These are phyloP conservation scores for Crioceris asparagi DNA, from an alignment of 2,888 invertebrate species.

Conservation along the genomic window DNA sequence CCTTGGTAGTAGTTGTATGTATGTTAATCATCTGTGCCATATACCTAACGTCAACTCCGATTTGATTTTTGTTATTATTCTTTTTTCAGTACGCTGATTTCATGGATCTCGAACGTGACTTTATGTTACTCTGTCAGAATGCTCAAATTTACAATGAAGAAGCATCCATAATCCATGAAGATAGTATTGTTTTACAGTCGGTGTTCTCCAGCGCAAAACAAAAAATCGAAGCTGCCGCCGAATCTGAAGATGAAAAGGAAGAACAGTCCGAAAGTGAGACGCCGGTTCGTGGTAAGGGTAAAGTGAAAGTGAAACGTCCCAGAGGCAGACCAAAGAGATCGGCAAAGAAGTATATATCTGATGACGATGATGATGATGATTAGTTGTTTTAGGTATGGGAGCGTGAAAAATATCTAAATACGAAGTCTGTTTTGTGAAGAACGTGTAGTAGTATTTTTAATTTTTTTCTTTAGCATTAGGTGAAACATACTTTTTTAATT, in stretches of 20 bases:
- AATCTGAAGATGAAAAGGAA: constrained; percentile 40
- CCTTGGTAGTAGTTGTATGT: too few species aligned
- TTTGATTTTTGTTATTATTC: neutral
- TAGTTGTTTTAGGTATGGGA: neutral
- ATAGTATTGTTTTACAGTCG: constrained; percentile 87
- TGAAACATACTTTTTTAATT: too few species aligned
- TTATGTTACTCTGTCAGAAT: constrained; percentile 89
- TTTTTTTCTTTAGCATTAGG: too few species aligned
- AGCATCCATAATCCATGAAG: constrained; percentile 88
- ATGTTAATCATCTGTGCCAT: too few species aligned
- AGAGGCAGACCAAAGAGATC: constrained; percentile 8
- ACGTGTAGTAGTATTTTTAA: too few species aligned
- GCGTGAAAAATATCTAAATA: neutral
- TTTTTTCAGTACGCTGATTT: constrained; percentile 66
- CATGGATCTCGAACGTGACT: constrained; percentile 79
- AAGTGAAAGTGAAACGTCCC: constrained; percentile 7
- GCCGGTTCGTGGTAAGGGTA: constrained; percentile 25
- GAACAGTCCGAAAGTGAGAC: constrained; percentile 37
- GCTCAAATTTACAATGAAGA: constrained; percentile 97
- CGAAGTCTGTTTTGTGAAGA: too few species aligned
- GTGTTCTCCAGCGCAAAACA: constrained; percentile 61
- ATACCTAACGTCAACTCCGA: too few species aligned
- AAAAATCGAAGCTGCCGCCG: constrained; percentile 43
- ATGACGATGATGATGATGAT: constrained; percentile 44
- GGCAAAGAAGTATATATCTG: constrained; percentile 33